Evolutionary conservation across 2,113 vertebrate species (phyloP).

Genomic region (Vombatus ursinus): DNA sequence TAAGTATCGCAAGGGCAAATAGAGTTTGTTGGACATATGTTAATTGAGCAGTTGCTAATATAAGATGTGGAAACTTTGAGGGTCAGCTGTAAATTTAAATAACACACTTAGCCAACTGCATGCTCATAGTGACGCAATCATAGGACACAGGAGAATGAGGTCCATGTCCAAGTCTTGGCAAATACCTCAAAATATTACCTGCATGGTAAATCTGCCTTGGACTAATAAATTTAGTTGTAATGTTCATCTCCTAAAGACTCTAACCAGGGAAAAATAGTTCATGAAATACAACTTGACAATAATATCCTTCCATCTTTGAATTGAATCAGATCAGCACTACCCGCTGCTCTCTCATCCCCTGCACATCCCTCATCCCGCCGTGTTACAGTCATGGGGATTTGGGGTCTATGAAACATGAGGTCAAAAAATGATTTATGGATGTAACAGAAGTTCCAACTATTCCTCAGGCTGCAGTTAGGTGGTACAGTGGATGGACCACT

Average conservation of each 20-base stretch:
- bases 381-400: background rate
- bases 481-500: background rate
- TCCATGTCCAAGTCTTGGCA: slow-evolving; percentile 10
- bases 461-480: background rate
- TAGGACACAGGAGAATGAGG: background rate
- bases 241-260: background rate
- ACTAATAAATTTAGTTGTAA: background rate
- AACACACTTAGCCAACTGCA: background rate
- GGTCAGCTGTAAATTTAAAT: slow-evolving; percentile 7
- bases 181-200: background rate
- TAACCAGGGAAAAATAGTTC: background rate
- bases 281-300: background rate
- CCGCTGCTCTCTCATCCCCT: background rate
- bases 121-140: background rate
- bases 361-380: background rate
- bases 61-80: slow-evolving; percentile 5
- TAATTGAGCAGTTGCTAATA: background rate
- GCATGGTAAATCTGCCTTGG: background rate
- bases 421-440: background rate
- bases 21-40: background rate
- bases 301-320: background rate
- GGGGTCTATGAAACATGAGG: background rate
- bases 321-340: background rate
- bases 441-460: background rate
- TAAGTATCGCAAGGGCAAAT: slow-evolving; percentile 33